Evolutionary conservation across 2,113 vertebrate genomes (phyloP), one percentile per base, ranked within the genome.

Genomic region (Willisornis vidua): DNA sequence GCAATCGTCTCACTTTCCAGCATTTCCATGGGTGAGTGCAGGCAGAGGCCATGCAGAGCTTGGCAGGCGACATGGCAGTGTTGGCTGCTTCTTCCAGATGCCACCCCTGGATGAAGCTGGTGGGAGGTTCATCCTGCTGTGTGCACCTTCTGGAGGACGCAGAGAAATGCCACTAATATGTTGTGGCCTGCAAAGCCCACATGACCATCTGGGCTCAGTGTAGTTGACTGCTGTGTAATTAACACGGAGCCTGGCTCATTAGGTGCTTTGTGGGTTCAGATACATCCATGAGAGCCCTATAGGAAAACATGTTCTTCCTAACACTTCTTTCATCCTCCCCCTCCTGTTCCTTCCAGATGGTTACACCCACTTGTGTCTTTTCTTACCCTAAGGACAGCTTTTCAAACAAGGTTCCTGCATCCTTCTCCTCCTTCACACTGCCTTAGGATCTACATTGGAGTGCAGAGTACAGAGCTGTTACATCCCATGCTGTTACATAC

Each of bases 331-430:
- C 66, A 93, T 95, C 96, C 46, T 96, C 91, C 91, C 54, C 28
- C 91, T 97, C 94, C 84, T 92, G 54, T 96, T 96, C 93, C 87
- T 94, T 97, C 93, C 95, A 97, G 94, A 96, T 96, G 93, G 94
- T 94, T 93, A 95, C 94, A 92, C 95, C 96, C 93, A 96, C 95
- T 96, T 89, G 78, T 89, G 93, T 97, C 94, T 97, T 95, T 96
- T 97, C 95, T 97, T 97, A 97, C 95, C 93, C 91, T 94, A 77
- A 93, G 93, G 94, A 96, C 89, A 95, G 93, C 85, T 96, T 93
- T 96, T 95, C 73, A 91, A 95, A 82, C 71, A 85, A 94, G 81
- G 78, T 85, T 94, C 63, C 55, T 95, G 23, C 65, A 71, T 94
- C 78, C 55, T 85, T 93, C 77, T 95, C 39, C 85, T 95, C 93